These are phyloP conservation scores for Loxodonta africana DNA, from an alignment of 2,113 vertebrate genomes.

Conservation along the genomic window DNA sequence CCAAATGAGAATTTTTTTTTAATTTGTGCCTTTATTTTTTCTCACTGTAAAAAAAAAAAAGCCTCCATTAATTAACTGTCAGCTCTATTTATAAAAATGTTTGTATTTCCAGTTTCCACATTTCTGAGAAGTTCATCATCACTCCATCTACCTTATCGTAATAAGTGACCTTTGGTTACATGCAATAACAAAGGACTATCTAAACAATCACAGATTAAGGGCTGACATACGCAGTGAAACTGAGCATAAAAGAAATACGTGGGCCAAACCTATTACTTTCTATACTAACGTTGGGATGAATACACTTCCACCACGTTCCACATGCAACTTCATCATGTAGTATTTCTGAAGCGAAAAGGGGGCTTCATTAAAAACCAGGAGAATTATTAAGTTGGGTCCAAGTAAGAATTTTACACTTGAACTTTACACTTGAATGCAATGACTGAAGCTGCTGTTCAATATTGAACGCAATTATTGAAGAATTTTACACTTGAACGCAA, in stretches of 20 bases:
- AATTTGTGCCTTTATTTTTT: neutral
- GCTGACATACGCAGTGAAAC: neutral
- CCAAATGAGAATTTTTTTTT: neutral
- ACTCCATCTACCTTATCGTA: neutral
- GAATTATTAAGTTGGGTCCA: neutral
- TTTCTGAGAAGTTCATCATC: slow-evolving; percentile 14
- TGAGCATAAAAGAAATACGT: rapidly evolving
- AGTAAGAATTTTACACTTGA: slow-evolving; percentile 19
- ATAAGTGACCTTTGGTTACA: neutral
- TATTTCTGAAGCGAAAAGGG: neutral
- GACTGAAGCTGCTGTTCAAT: neutral
- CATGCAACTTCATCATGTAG: neutral
- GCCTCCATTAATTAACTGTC: neutral
- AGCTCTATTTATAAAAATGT: slow-evolving; percentile 9
- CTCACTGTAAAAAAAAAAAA: neutral
- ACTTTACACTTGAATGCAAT: neutral
- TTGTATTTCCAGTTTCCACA: neutral
- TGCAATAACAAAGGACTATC: neutral
- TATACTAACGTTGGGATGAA: neutral
- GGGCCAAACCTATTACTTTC: neutral
- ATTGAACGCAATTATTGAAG: no score
- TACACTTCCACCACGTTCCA: neutral
- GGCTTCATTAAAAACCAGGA: slow-evolving; percentile 27
- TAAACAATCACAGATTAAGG: neutral
- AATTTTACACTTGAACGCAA: no score